phyloP scores from a whole-genome alignment of 2,113 vertebrate species.

The Pantherophis guttatus region DNA sequence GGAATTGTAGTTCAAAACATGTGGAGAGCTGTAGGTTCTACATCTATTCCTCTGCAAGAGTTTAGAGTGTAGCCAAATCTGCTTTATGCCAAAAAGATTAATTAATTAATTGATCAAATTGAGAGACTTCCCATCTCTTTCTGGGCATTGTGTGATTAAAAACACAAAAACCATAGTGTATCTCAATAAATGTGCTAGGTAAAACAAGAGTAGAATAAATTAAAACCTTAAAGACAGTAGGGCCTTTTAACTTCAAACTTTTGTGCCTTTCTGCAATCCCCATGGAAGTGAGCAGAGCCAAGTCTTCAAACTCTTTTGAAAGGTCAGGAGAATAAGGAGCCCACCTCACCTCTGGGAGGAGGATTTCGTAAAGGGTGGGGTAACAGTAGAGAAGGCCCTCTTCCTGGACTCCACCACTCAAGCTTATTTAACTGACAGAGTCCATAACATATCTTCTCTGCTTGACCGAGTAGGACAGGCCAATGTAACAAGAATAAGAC shows the following conservation, averaged over 20 bases:
- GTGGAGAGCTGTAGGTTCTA: background rate
- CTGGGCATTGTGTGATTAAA: background rate
- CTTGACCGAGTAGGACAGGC: background rate
- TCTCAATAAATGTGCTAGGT: background rate
- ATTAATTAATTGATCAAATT: background rate
- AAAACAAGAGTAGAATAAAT: background rate
- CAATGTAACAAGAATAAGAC: background rate
- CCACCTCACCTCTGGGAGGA: background rate
- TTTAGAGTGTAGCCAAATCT: background rate
- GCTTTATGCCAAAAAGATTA: background rate
- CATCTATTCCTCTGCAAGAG: background rate
- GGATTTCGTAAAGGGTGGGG: background rate
- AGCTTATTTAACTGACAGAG: background rate
- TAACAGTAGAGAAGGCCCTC: background rate
- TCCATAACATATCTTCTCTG: background rate
- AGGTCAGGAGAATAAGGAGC: background rate
- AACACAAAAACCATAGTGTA: background rate
- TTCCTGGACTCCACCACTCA: background rate
- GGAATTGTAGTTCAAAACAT: background rate
- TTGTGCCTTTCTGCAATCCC: background rate
- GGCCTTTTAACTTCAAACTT: background rate
- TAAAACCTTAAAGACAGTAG: background rate
- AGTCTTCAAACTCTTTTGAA: background rate
- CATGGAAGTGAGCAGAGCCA: background rate
- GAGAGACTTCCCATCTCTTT: background rate